phyloP scores from a whole-genome alignment of 2,797 vertebrate species.

The Distichodus sexfasciatus region DNA sequence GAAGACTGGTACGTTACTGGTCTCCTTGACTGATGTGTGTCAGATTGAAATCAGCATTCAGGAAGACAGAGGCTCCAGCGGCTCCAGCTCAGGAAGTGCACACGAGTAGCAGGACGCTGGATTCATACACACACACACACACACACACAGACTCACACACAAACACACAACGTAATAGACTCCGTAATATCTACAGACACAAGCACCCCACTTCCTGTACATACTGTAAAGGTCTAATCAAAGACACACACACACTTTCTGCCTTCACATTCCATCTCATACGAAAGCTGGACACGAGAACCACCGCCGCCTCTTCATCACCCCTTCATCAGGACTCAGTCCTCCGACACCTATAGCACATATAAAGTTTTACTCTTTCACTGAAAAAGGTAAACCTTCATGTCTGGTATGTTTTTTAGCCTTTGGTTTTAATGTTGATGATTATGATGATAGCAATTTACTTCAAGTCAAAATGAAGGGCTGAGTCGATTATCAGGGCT shows the following conservation, averaged over 20 bases:
- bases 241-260: constrained; percentile 42
- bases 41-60: constrained; percentile 98
- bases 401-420: too few species aligned
- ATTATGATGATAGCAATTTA: too few species aligned
- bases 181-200: background rate
- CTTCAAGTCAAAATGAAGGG: too few species aligned
- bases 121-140: constrained; percentile 1
- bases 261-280: constrained; percentile 36
- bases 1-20: background rate
- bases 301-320: too few species aligned
- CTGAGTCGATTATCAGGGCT: too few species aligned
- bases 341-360: too few species aligned
- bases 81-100: constrained; percentile 89
- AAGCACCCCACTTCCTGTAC: background rate
- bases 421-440: too few species aligned
- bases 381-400: too few species aligned
- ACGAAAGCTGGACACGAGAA: constrained; percentile 17
- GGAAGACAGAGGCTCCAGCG: constrained; percentile 92
- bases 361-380: too few species aligned
- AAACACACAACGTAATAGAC: background rate
- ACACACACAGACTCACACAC: constrained; percentile 11
- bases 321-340: too few species aligned
- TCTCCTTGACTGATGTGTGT: constrained; percentile 25
- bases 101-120: constrained; percentile 78
- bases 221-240: constrained; percentile 3